These are phyloP conservation scores for Acleris emargana DNA, from an alignment of 2,888 invertebrate genomes.

Conservation along the genomic window DNA sequence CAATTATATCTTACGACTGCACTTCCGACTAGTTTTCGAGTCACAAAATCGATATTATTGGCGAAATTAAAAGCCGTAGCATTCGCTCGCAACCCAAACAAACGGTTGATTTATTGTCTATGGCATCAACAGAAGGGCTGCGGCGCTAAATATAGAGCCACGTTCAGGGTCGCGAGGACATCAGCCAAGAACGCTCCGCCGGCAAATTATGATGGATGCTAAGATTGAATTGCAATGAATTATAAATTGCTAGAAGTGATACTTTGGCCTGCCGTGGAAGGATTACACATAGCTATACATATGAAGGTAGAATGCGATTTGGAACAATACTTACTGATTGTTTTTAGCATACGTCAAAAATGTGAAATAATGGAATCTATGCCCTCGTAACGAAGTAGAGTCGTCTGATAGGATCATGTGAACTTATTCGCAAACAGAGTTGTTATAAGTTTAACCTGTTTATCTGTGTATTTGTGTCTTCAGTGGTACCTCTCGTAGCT, in stretches of 20 bases:
- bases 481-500: no score
- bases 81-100: slow-evolving; percentile 52
- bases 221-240: slow-evolving; percentile 55
- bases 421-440: no score
- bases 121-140: slow-evolving; percentile 53
- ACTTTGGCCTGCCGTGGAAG: not conserved
- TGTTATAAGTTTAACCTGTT: no score
- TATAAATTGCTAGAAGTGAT: not conserved
- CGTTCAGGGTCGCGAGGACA: slow-evolving; percentile 70
- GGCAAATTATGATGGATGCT: slow-evolving; percentile 77
- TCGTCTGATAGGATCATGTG: no score
- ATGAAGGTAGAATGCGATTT: no score
- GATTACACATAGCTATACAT: no score
- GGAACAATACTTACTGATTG: no score
- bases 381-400: no score
- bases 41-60: slow-evolving; percentile 16
- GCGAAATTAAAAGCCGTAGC: slow-evolving; percentile 14
- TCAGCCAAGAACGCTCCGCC: slow-evolving; percentile 68
- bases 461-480: no score
- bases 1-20: no score
- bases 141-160: slow-evolving; percentile 68
- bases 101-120: slow-evolving; percentile 65
- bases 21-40: no score
- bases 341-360: no score
- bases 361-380: slow-evolving; percentile 1